Percentiles rank a stretch among this genome's conserved stretches.
Evolutionary conservation across 2,113 vertebrate species (phyloP).

Genomic region (Mastomys natalensis): DNA sequence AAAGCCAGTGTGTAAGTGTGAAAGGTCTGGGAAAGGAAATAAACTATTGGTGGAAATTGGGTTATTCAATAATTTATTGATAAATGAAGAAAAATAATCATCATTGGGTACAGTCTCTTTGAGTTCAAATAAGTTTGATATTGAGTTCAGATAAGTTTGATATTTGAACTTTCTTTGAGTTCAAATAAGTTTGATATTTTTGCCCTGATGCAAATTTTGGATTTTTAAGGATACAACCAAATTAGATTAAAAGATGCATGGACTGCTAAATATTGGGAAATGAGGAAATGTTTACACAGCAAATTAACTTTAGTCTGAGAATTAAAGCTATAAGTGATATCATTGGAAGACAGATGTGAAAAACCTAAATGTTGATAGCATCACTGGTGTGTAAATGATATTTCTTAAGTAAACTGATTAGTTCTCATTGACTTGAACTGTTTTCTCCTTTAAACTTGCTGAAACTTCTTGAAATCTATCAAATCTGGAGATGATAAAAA

Average conservation of each 20-base stretch:
- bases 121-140: neutral
- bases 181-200: neutral
- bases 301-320: constrained; percentile 51
- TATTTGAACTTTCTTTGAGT: neutral
- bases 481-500: neutral
- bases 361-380: constrained; percentile 42
- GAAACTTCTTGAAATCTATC: neutral
- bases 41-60: neutral
- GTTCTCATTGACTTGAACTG: neutral
- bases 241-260: constrained; percentile 44
- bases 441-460: neutral
- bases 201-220: neutral
- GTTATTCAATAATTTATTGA: neutral
- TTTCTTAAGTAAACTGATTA: neutral
- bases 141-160: neutral
- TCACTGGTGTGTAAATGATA: neutral
- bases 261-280: constrained; percentile 44
- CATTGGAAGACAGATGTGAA: constrained; percentile 20
- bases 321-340: constrained; percentile 29
- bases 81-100: neutral
- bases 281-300: neutral
- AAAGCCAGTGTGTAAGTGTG: neutral
- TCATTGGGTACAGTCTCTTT: neutral
- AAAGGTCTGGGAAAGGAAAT: neutral
- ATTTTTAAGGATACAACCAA: neutral